A percentile compares a stretch with the other conserved stretches of the same genome.
phyloP scores from a whole-genome alignment of 2,113 vertebrate genomes.

The zebrafish (Danio rerio) region DNA sequence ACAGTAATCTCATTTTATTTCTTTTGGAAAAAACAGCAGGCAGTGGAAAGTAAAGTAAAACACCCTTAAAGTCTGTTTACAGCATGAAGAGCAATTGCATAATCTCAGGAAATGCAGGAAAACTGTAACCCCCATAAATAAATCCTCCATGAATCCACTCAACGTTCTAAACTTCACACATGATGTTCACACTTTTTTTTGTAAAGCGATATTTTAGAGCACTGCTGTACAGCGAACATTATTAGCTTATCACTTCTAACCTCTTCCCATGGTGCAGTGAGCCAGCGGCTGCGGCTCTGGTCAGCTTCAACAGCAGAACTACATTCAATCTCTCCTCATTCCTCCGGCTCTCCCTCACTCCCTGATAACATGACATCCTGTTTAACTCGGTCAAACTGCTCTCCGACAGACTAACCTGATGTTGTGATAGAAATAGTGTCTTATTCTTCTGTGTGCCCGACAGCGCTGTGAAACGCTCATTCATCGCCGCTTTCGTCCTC shows the following conservation, averaged over 20 bases:
- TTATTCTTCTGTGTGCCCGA: conserved; percentile 45
- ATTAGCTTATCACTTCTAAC: conserved; percentile 38
- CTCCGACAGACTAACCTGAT: conserved; percentile 55
- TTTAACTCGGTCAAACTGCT: conserved; percentile 48
- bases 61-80: background rate
- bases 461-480: conserved; percentile 51
- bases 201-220: background rate
- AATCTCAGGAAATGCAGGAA: background rate
- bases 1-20: too few species aligned
- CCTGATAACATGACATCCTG: conserved; percentile 49
- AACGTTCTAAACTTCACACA: background rate
- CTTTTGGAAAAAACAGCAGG: too few species aligned
- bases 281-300: conserved; percentile 35
- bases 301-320: conserved; percentile 38
- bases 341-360: conserved; percentile 25
- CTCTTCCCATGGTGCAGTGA: conserved; percentile 24
- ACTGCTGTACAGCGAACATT: conserved; percentile 25
- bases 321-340: conserved; percentile 13
- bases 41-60: background rate
- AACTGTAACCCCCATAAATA: background rate
- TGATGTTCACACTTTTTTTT: background rate
- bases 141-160: background rate
- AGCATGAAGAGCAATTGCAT: background rate
- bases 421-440: conserved; percentile 58
- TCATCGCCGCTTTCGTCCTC: conserved; percentile 55